Evolutionary conservation across 2,888 invertebrate genomes (phyloP), one percentile per base, ranked within the genome.

Genomic region (Argyresthia albistria): DNA sequence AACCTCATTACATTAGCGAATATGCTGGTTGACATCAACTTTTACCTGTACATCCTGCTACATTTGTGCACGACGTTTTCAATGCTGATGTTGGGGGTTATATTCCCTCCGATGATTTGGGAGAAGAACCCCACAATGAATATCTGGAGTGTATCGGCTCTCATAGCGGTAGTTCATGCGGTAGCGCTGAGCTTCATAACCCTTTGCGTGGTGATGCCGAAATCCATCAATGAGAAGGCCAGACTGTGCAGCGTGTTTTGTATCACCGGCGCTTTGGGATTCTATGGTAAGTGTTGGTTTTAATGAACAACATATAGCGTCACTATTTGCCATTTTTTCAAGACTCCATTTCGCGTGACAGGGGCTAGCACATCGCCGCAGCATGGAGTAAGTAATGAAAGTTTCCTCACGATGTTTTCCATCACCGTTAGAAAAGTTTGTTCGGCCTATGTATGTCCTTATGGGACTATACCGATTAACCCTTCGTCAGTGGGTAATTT

Each of bases 21-120:
- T 55, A 86, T 87, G 79, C 60, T 88, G 37, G 57, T 66, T 37
- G 88, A 88, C 58, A 53, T 82, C 0, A 83, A 87, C 52, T 90
- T 91, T 69, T 91, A 91, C 61, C 73, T 90, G 57, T 89, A 89
- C 52, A 78, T 89, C 3, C 59, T 90, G 43, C 70, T 89, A 51
- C 81, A 89, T 58, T 64, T 90, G 35, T 87, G 87, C 46, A 87
- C 88, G 1, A 90, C 89, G 16, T 90, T 83, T 62, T 89, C 90
- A 0, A 69, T 82, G 25, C 72, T 90, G 46, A 69, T 89, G 0
- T 76, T 90, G 52, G 89, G 87, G 37, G 69, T 89, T 0, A 62
- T 90, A 25, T 90, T 89, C 63, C 90, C 91, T 0, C 76, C 83
- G 16, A 76, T 88, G 59, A 67, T 91, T 48, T 90, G 84, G 77